Conservation (phyloP, 2,797 vertebrate genomes). For the Stomatorhinus walkeri region DNA sequence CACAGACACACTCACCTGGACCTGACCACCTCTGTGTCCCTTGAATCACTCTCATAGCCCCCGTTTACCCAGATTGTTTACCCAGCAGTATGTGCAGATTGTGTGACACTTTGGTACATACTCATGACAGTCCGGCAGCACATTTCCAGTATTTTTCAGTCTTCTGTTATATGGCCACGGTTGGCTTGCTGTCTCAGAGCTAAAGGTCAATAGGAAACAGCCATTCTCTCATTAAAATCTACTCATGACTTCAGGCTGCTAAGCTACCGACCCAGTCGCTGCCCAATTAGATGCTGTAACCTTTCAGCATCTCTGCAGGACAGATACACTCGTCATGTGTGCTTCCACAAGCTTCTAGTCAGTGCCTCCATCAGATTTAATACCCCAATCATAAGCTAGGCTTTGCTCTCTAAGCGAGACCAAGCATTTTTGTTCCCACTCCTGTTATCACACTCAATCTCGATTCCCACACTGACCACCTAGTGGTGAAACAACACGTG, state of each 20-base stretch:
- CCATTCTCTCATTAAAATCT: not conserved
- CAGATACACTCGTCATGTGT: not conserved
- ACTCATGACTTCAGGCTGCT: not conserved
- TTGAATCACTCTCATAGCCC: not conserved
- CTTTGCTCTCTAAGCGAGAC: not conserved
- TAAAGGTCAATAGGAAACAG: not conserved
- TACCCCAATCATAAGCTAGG: not conserved
- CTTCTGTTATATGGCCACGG: not conserved
- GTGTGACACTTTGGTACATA: not conserved
- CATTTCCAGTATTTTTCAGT: not conserved
- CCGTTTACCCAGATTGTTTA: not conserved
- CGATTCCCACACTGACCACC: not conserved
- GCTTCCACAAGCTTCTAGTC: not conserved
- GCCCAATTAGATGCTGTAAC: not conserved
- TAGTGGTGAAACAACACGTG: not conserved
- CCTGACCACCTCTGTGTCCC: not conserved
- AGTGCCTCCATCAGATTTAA: not conserved
- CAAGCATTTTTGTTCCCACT: not conserved
- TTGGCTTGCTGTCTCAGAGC: not conserved
- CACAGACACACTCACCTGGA: not conserved
- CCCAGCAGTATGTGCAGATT: not conserved
- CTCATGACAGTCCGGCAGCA: not conserved
- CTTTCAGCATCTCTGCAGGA: not conserved
- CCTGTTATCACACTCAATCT: not conserved
- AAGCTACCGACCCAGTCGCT: not conserved